These are phyloP conservation scores for Boleophthalmus pectinirostris DNA, from an alignment of 2,113 vertebrate genomes.

Conservation along the genomic window DNA sequence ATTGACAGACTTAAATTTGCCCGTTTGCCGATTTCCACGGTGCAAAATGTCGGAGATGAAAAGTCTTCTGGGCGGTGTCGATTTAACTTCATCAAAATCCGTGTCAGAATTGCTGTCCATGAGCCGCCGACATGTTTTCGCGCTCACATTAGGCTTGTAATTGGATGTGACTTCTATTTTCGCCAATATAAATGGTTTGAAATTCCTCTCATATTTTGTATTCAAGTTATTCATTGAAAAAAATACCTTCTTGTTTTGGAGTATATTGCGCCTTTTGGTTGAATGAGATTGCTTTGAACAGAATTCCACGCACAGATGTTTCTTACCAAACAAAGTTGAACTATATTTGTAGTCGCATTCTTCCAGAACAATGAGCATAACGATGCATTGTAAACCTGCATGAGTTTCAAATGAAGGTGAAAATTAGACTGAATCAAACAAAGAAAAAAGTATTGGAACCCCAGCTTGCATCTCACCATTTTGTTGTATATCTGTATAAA, in stretches of 20 bases:
- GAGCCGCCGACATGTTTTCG: not conserved
- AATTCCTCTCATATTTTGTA: not conserved
- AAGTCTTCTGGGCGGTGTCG: slow-evolving; percentile 20
- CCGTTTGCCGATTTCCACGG: slow-evolving; percentile 18
- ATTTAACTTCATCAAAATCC: slow-evolving; percentile 25
- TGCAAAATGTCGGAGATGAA: slow-evolving; percentile 21
- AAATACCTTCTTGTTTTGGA: slow-evolving; percentile 10
- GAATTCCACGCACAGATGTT: not conserved
- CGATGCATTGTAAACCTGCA: not conserved
- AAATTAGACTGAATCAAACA: not conserved
- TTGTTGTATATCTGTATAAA: no score
- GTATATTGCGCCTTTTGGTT: not conserved
- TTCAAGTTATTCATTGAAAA: not conserved
- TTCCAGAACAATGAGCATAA: not conserved
- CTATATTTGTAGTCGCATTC: slow-evolving; percentile 6
- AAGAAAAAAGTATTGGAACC: no score
- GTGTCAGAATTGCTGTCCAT: slow-evolving; percentile 20
- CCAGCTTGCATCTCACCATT: no score
- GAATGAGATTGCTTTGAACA: slow-evolving; percentile 6
- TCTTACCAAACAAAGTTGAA: not conserved
- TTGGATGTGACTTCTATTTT: slow-evolving; percentile 6
- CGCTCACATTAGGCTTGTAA: not conserved
- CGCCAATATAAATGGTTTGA: not conserved
- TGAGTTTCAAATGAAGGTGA: not conserved
- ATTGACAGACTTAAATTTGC: slow-evolving; percentile 6